phyloP scores from a whole-genome alignment of 1,140 invertebrate species.

The Neodiprion pinetum region DNA sequence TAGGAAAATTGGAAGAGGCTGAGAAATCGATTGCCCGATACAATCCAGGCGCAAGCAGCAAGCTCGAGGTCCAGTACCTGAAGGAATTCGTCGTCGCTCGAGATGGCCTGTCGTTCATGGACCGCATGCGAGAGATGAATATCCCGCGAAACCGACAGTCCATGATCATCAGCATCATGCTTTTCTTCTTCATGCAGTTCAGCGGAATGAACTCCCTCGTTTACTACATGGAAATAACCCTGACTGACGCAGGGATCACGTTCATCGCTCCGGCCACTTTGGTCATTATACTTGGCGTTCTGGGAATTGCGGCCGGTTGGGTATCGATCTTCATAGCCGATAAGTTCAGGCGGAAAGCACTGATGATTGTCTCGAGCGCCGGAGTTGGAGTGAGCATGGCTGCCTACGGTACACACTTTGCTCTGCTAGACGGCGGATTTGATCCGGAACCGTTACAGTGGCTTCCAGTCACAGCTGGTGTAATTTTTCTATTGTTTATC shows the following conservation, averaged over 20 bases:
- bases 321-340: constrained; percentile 73
- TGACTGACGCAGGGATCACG: constrained; percentile 65
- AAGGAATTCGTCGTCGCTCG: constrained; percentile 36
- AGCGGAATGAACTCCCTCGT: constrained; percentile 79
- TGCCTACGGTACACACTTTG: neutral
- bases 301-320: constrained; percentile 70
- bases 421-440: neutral
- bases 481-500: constrained; percentile 71
- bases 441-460: constrained; percentile 50
- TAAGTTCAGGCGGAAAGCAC: constrained; percentile 71
- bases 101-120: constrained; percentile 7
- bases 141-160: constrained; percentile 64
- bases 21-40: constrained; percentile 51
- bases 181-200: constrained; percentile 79
- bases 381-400: neutral
- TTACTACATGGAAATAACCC: constrained; percentile 78
- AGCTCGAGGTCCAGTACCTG: constrained; percentile 36
- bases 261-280: constrained; percentile 58
- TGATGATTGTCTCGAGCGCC: constrained; percentile 68
- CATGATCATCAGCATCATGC: constrained; percentile 67
- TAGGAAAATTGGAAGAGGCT: constrained; percentile 66
- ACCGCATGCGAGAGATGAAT: constrained; percentile 29
- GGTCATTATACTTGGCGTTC: constrained; percentile 71
- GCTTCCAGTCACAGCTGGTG: constrained; percentile 67
- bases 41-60: constrained; percentile 34